These are phyloP conservation scores for Rambutsinella grinnellia DNA, from an alignment of 2,888 invertebrate genomes.

Conservation along the genomic window DNA sequence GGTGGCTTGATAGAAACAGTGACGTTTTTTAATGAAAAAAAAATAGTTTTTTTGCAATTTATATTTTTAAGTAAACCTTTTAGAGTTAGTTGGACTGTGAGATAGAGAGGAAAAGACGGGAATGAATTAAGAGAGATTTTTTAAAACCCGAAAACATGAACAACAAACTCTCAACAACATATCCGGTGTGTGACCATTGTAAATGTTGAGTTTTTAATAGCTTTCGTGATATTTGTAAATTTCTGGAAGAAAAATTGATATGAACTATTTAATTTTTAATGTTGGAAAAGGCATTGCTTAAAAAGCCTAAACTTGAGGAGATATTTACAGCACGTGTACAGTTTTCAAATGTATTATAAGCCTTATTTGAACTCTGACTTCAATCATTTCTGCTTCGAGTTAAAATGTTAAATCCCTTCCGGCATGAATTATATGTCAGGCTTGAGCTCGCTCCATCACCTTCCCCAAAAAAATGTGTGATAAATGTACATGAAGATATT, in stretches of 20 bases:
- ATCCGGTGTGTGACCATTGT: slow-evolving; percentile 31
- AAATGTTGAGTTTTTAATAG: slow-evolving; percentile 45
- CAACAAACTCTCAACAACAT: slow-evolving; percentile 12
- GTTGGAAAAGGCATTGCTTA: no score
- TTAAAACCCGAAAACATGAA: neutral
- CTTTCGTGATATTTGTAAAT: slow-evolving; percentile 56
- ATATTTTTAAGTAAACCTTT: slow-evolving; percentile 8
- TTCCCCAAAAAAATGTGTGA: no score
- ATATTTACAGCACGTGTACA: no score
- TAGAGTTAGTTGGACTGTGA: slow-evolving; percentile 40
- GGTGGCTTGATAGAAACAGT: slow-evolving; percentile 16
- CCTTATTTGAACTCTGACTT: no score
- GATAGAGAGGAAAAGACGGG: slow-evolving; percentile 44
- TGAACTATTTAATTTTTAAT: no score
- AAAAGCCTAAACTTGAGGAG: no score
- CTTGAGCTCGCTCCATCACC: no score
- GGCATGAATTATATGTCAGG: no score
- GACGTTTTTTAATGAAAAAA: slow-evolving; percentile 24
- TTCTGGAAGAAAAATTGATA: neutral
- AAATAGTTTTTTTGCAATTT: slow-evolving; percentile 50
- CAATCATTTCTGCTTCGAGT: no score
- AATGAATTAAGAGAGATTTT: slow-evolving; percentile 5
- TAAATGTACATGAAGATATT: no score
- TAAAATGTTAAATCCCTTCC: no score
- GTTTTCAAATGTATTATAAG: no score